Evolutionary conservation across 2,113 vertebrate species (phyloP).

Genomic region (Cepphus grylle): DNA sequence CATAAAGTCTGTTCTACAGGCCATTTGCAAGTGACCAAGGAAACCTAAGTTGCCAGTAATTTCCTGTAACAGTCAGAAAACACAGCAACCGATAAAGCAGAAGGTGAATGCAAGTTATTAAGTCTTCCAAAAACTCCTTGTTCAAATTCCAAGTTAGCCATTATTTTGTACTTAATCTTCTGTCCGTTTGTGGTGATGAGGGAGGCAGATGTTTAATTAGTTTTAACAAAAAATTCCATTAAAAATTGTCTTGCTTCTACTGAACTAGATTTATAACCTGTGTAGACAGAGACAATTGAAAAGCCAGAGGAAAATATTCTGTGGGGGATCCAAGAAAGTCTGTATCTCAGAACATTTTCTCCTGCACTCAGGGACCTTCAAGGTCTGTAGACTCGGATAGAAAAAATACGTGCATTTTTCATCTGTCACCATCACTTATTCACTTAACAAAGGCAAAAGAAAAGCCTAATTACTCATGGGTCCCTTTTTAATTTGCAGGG

Average conservation of each 20-base stretch:
- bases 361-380: constrained; percentile 15
- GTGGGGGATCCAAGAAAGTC: constrained; percentile 41
- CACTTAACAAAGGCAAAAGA: constrained; percentile 42
- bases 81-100: neutral
- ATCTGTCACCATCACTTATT: constrained; percentile 16
- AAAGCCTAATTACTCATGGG: constrained; percentile 48
- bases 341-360: constrained; percentile 19
- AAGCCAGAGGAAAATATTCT: constrained; percentile 44
- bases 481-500: constrained; percentile 38
- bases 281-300: constrained; percentile 44
- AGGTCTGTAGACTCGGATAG: neutral
- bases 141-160: neutral
- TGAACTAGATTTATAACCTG: constrained; percentile 60
- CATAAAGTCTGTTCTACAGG: neutral
- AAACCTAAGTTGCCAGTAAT: neutral
- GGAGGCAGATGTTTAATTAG: constrained; percentile 58
- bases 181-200: neutral
- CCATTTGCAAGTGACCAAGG: neutral
- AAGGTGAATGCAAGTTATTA: neutral
- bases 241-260: constrained; percentile 28
- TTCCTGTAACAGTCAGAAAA: neutral
- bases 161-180: constrained; percentile 49
- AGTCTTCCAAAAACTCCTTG: neutral
- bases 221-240: constrained; percentile 25
- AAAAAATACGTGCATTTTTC: constrained; percentile 8